phyloP scores from a whole-genome alignment of 1,140 invertebrate genomes.

The Melanaphis sacchari region DNA sequence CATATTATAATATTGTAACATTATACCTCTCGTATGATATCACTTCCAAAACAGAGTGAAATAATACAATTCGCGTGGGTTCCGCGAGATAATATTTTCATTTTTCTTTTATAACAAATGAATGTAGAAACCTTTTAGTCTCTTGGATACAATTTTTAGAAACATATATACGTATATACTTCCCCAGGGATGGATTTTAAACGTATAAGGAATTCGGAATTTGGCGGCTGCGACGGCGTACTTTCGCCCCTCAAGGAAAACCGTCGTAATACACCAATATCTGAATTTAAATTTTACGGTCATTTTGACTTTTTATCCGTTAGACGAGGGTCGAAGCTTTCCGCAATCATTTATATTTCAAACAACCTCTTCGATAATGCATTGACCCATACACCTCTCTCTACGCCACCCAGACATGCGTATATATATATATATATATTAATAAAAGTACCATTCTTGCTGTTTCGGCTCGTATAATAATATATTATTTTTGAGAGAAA shows the following conservation, averaged over 20 bases:
- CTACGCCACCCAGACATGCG: too few relatives aligned
- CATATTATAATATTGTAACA: background rate
- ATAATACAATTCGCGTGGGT: background rate
- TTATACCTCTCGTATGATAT: background rate
- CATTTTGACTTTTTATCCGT: background rate
- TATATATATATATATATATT: background rate
- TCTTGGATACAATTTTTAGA: background rate
- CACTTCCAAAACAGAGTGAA: background rate
- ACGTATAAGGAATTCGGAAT: background rate
- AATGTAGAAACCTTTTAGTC: background rate
- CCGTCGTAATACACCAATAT: background rate
- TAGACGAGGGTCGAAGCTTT: slow-evolving; percentile 30
- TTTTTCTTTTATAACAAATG: background rate
- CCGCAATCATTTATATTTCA: slow-evolving; percentile 48
- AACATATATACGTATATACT: too few relatives aligned
- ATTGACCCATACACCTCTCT: background rate
- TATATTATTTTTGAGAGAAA: background rate
- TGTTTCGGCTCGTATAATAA: background rate
- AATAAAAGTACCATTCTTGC: background rate
- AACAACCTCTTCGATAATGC: slow-evolving; percentile 31
- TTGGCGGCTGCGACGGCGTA: background rate
- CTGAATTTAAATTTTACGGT: slow-evolving; percentile 16
- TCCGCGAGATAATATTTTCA: background rate
- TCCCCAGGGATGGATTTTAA: background rate
- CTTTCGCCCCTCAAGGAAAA: background rate